Evolutionary conservation across 2,113 vertebrate genomes (phyloP), one percentile per base, ranked within the genome.

Genomic region (Onychostoma macrolepis): DNA sequence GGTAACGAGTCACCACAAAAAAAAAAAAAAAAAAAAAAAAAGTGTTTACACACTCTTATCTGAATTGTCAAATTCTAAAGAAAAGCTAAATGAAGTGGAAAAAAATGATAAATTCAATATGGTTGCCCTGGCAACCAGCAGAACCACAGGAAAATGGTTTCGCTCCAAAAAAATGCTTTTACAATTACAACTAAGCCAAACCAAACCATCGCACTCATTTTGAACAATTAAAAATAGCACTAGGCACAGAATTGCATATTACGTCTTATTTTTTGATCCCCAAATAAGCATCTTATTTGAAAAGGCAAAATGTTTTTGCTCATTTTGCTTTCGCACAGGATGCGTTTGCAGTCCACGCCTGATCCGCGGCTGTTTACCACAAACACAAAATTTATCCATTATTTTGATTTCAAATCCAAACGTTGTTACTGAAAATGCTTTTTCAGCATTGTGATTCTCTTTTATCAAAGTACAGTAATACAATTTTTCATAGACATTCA

Each of bases 101-200:
- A 74, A 80, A 82, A 88, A 61, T 5, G 2, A 17, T 80, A 45
- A 41, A 91, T 89, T 86, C 56, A 86, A 90, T 86, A 87, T 65
- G 85, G 90, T 91, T 94, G 91, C 91, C 90, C 85, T 89, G 92
- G 91, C 92, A 94, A 94, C 91, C 88, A 87, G 87, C 89, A 90
- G 92, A 89, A 92, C 88, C 86, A 11, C 88, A 83, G 90, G 90
- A 92, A 94, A 94, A 91, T 92, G 89, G 85, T 93, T 95, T 93
- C 83, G 90, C 84, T 86, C 85, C 26, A 21, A 5, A 53, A 93
- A 93, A 93, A 93, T 92, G 93, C 92, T 91, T 92, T 92, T 92
- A 93, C 90, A 93, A 95, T 94, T 93, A 93, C 80, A 88, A 92
- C 89, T 88, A 91, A 93, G 92, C 90, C 90, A 93, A 92, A 93